These are phyloP conservation scores for Aphidoletes aphidimyza DNA, from an alignment of 2,888 invertebrate genomes.

Conservation along the genomic window DNA sequence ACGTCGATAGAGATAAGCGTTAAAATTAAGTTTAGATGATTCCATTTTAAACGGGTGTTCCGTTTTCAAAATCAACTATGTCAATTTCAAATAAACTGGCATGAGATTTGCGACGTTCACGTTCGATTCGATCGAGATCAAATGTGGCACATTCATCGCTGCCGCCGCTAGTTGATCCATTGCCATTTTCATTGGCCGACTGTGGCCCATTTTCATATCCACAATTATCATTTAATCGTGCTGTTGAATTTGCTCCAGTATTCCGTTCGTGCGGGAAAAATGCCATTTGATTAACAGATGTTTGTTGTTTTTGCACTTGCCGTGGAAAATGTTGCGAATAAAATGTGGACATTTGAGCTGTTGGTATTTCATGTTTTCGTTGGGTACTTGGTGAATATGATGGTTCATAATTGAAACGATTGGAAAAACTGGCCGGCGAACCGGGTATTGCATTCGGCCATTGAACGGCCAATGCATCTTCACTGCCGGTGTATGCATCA, in stretches of 20 bases:
- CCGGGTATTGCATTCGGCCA: conserved; percentile 66
- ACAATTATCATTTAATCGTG: neutral
- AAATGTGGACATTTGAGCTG: conserved; percentile 39
- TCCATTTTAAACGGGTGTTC: conserved; percentile 55
- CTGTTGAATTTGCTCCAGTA: neutral
- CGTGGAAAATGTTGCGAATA: conserved; percentile 38
- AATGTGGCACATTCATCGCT: conserved; percentile 60
- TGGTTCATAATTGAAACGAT: conserved; percentile 53
- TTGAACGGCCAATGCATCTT: conserved; percentile 58
- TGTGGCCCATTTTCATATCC: neutral
- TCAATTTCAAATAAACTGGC: conserved; percentile 63
- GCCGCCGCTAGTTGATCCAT: neutral
- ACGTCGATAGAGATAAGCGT: neutral
- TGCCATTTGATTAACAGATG: neutral
- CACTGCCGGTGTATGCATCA: conserved; percentile 35
- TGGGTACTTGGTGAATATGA: neutral
- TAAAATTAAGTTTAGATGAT: neutral
- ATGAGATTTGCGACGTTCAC: conserved; percentile 65
- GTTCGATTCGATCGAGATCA: conserved; percentile 66
- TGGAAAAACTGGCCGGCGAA: conserved; percentile 63
- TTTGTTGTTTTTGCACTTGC: neutral
- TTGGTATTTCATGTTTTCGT: too few species aligned
- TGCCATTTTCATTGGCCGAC: neutral
- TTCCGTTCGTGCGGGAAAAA: neutral
- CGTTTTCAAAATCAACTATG: conserved; percentile 54